Conservation (phyloP, 2,888 invertebrate genomes). For the Loripinus fragilis region DNA sequence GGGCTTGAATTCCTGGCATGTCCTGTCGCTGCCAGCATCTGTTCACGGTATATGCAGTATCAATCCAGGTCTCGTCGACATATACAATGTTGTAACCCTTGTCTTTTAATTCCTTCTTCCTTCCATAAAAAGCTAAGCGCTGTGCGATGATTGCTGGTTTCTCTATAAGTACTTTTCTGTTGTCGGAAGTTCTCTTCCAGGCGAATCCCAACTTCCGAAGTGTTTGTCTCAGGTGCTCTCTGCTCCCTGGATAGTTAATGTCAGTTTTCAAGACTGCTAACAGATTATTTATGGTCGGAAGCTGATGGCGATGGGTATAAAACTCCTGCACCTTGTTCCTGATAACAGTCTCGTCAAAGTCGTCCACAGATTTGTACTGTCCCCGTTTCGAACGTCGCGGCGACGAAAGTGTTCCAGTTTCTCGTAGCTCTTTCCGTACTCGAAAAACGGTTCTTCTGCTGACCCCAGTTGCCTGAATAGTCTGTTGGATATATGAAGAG, state of each 20-base stretch:
- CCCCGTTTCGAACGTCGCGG: too few species aligned
- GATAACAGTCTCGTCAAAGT: not conserved
- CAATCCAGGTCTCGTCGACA: conserved; percentile 33
- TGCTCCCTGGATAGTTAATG: too few species aligned
- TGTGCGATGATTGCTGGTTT: conserved; percentile 9
- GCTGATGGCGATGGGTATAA: not conserved
- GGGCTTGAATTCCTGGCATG: conserved; percentile 2
- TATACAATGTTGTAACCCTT: conserved; percentile 22
- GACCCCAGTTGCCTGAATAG: too few species aligned
- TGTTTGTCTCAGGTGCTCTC: not conserved
- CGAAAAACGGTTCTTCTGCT: too few species aligned
- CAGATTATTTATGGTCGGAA: not conserved
- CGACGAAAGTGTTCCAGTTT: too few species aligned
- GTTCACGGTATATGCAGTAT: conserved; percentile 28
- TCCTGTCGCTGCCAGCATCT: conserved; percentile 6
- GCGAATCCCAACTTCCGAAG: not conserved
- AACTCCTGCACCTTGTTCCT: not conserved
- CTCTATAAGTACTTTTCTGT: conserved; percentile 32
- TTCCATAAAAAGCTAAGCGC: conserved; percentile 14
- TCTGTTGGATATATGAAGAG: too few species aligned
- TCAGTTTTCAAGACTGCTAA: too few species aligned
- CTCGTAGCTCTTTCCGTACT: too few species aligned
- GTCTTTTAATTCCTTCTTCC: conserved; percentile 21
- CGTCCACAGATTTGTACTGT: not conserved
- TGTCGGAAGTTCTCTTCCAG: conserved; percentile 1